Evolutionary conservation across 2,113 vertebrate species (phyloP).

Genomic region (Dinomys branickii): DNA sequence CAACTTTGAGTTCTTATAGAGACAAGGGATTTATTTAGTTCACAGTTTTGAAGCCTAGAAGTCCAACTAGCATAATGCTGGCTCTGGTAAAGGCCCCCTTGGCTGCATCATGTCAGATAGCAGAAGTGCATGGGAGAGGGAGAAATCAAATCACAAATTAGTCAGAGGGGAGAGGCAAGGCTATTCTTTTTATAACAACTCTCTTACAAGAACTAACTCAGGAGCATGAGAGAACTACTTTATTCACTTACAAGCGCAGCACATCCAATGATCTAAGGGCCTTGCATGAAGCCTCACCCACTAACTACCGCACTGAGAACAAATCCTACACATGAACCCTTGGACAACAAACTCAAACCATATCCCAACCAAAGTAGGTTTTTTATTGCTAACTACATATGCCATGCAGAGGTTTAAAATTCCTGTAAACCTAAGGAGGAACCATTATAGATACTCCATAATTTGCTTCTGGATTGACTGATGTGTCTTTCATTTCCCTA

Average conservation of each 20-base stretch:
- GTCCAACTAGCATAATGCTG: background rate
- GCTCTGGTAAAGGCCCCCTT: background rate
- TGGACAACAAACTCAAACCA: background rate
- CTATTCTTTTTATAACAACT: background rate
- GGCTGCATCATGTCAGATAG: background rate
- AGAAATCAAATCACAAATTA: background rate
- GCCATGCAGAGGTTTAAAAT: background rate
- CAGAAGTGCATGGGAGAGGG: background rate
- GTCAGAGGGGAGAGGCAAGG: background rate
- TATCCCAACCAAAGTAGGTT: background rate
- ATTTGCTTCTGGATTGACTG: background rate
- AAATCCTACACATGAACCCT: background rate
- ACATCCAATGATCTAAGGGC: background rate
- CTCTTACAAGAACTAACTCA: background rate
- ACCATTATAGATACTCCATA: background rate
- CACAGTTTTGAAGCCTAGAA: background rate
- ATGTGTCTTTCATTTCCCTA: slow-evolving; percentile 22
- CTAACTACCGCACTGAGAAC: background rate
- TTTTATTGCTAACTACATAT: background rate
- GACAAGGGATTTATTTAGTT: background rate
- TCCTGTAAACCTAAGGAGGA: background rate
- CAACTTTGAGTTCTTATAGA: background rate
- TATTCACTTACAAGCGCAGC: background rate
- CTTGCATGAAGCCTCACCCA: background rate
- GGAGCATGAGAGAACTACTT: background rate